A percentile compares a stretch with the other conserved stretches of the same genome.
Evolutionary conservation across 1,140 invertebrate genomes (phyloP).

Genomic region (Drosophila nasuta): DNA sequence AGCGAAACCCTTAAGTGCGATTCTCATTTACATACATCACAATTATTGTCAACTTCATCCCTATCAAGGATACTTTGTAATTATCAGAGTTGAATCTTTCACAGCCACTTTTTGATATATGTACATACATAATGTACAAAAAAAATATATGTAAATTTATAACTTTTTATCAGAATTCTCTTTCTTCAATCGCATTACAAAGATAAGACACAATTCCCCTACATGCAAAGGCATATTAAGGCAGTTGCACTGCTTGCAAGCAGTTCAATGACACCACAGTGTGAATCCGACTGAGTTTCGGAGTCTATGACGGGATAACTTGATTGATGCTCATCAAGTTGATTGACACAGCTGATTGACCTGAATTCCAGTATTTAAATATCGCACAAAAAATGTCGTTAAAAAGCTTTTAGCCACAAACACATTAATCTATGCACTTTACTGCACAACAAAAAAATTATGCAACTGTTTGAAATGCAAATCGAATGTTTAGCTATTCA

Average conservation of each 20-base stretch:
- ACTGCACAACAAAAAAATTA: slow-evolving; percentile 1
- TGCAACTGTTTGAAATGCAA: background rate
- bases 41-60: too few species aligned
- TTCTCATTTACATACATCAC: too few species aligned
- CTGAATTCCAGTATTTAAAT: slow-evolving; percentile 10
- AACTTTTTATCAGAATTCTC: too few species aligned
- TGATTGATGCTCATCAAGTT: background rate
- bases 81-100: too few species aligned
- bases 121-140: too few species aligned
- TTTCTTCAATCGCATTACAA: background rate
- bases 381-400: slow-evolving; percentile 31
- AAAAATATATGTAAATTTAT: too few species aligned
- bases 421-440: slow-evolving; percentile 7
- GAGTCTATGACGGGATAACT: background rate
- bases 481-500: background rate
- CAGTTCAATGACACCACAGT: background rate
- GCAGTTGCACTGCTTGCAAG: background rate
- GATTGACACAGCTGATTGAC: slow-evolving; percentile 41
- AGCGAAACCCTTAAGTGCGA: too few species aligned
- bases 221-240: background rate
- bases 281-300: background rate
- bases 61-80: too few species aligned
- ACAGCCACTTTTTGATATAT: too few species aligned
- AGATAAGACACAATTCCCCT: background rate
- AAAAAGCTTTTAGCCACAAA: background rate